A percentile compares a stretch with the other conserved stretches of the same genome.
Evolutionary conservation across 53 echinoderm and acorn worm genomes (phyloP).

Genomic region (Hippasteria phrygiana): DNA sequence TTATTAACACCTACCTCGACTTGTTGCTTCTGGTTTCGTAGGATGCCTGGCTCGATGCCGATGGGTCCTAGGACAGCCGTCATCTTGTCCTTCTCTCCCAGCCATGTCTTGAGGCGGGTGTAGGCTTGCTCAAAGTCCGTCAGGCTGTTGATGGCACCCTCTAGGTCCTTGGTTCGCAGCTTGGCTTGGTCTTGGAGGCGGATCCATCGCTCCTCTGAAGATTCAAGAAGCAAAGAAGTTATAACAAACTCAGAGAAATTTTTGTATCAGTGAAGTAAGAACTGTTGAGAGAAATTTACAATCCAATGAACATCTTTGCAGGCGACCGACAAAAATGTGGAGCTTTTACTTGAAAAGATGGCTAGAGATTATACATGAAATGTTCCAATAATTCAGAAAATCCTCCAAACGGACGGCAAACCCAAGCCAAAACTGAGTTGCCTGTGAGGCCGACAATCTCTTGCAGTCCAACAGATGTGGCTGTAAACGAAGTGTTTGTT

Average conservation of each 20-base stretch:
- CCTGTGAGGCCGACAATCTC: no score
- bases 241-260: no score
- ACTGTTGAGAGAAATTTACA: no score
- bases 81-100: constrained; percentile 98
- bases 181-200: constrained; percentile 96
- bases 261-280: no score
- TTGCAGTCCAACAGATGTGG: neutral
- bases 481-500: neutral
- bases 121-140: constrained; percentile 92
- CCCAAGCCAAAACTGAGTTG: no score
- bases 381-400: no score
- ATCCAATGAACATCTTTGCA: no score
- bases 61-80: constrained; percentile 94
- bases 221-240: neutral
- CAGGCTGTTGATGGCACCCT: constrained; percentile 93
- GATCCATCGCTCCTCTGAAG: constrained; percentile 97
- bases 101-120: constrained; percentile 97
- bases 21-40: constrained; percentile 96
- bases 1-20: constrained; percentile 79
- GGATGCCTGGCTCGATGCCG: constrained; percentile 90
- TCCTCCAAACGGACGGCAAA: no score
- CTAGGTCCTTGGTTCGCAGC: constrained; percentile 89
- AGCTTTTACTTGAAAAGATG: no score
- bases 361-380: no score
- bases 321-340: no score